Percentiles rank a stretch among this genome's conserved stretches.
These are phyloP conservation scores for Stylophora pistillata DNA, from an alignment of 64 coral and sea anemone species.

Conservation along the genomic window DNA sequence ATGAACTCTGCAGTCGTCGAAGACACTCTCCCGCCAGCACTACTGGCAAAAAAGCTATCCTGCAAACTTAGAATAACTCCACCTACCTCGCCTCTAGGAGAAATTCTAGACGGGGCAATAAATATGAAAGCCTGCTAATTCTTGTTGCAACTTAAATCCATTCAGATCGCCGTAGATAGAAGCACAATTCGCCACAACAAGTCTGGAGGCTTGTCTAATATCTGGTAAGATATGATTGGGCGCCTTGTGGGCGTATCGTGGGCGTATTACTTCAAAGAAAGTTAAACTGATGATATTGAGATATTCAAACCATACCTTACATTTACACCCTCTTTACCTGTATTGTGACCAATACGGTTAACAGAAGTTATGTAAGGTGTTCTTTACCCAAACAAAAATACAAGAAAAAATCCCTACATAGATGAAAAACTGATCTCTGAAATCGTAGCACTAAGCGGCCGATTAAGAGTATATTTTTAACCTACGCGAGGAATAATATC, in stretches of 20 bases:
- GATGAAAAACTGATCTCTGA: too few species aligned
- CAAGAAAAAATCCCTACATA: too few species aligned
- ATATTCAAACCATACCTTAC: neutral
- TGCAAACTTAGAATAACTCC: neutral
- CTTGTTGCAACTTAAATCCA: neutral
- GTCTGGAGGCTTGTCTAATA: slow-evolving; percentile 2
- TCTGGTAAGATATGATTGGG: neutral
- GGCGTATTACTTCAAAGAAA: neutral
- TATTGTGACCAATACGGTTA: neutral
- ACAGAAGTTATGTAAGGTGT: too few species aligned
- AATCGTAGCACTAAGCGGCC: too few species aligned
- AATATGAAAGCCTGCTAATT: neutral
- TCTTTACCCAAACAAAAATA: too few species aligned
- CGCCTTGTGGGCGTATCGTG: neutral
- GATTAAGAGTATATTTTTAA: too few species aligned
- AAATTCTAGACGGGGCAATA: neutral
- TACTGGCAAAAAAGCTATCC: too few species aligned
- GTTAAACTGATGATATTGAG: neutral
- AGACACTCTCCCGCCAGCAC: too few species aligned
- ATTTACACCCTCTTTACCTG: neutral
- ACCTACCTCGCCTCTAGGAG: neutral
- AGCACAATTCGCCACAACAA: neutral
- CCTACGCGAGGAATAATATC: too few species aligned
- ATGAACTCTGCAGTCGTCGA: too few species aligned
- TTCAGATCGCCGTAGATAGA: neutral